Evolutionary conservation across 2,113 vertebrate genomes (phyloP), one percentile per base, ranked within the genome.

Genomic region (Pipra filicauda): DNA sequence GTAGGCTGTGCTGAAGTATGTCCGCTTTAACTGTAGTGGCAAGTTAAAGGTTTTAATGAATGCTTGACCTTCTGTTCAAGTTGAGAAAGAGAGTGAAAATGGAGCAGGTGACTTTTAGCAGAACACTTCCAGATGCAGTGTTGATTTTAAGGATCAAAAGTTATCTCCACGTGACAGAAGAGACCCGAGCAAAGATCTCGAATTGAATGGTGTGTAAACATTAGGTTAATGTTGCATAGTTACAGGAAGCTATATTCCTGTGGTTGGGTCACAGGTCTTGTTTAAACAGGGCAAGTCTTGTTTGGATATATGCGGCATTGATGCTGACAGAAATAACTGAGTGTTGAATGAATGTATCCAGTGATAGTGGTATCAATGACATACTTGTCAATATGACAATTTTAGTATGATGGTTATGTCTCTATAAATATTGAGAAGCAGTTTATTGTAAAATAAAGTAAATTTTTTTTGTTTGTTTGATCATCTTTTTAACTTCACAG

Each of bases 181-280:
- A 89, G 69, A 96, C 65, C 48, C 39, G 61, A 93, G 52, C 65
- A 93, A 94, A 91, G 89, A 89, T 89, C 77, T 94, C 5, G 0
- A 4, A 71, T 77, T 23, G 73, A 87, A 24, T 54, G 43, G 8
- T 84, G 20, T 94, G 81, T 93, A 93, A 95, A 89, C 48, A 89
- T 55, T 19, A 49, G 26, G 39, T 44, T 91, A 24, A 67, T 10
- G 33, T 51, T 64, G 65, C 31, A 8, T 46, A 27, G 55, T 33
- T 77, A 23, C 80, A 67, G 91, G 84, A 89, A 91, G 55, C 55
- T 58, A 0, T 94, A 55, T 43, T 96, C 46, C 43, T 70, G 55
- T 95, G 84, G 61, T 39, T 74, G 73, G 81, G 89, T 93, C 95
- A 89, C 61, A 85, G 87, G 89, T 85, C 81, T 52, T 96, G 80